Conservation (phyloP, 2,797 vertebrate genomes). For the Fistularia tabacaria region DNA sequence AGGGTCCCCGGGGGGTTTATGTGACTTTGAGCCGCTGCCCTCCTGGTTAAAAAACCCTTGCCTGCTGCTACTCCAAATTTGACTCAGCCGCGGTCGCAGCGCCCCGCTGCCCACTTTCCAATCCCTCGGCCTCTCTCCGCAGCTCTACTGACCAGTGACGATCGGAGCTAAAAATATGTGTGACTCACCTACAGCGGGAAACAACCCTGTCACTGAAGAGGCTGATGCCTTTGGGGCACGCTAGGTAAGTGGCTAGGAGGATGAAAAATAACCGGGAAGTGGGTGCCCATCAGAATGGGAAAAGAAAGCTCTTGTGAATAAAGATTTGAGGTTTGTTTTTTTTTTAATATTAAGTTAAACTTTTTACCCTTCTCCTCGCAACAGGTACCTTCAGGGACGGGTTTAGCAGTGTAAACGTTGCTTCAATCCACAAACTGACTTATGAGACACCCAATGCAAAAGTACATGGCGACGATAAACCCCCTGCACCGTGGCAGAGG, state of each 20-base stretch:
- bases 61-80: slow-evolving; percentile 37
- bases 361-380: too few relatives aligned
- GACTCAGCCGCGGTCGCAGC: slow-evolving; percentile 31
- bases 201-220: slow-evolving; percentile 27
- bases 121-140: slow-evolving; percentile 13
- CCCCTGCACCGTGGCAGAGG: too few relatives aligned
- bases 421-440: too few relatives aligned
- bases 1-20: slow-evolving; percentile 18
- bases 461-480: too few relatives aligned
- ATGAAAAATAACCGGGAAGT: slow-evolving; percentile 28
- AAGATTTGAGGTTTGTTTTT: neutral
- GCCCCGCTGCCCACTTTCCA: slow-evolving; percentile 42
- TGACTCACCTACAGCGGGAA: slow-evolving; percentile 59
- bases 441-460: too few relatives aligned
- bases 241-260: slow-evolving; percentile 22
- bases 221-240: slow-evolving; percentile 25
- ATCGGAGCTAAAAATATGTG: slow-evolving; percentile 66
- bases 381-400: too few relatives aligned
- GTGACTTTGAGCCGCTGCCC: slow-evolving; percentile 59
- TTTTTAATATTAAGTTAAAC: neutral
- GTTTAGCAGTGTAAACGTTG: too few relatives aligned
- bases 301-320: neutral
- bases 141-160: slow-evolving; percentile 48
- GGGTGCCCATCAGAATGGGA: slow-evolving; percentile 7
- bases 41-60: slow-evolving; percentile 31